Evolutionary conservation across 1,140 invertebrate genomes (phyloP).

Genomic region (Condylostylus longicornis): DNA sequence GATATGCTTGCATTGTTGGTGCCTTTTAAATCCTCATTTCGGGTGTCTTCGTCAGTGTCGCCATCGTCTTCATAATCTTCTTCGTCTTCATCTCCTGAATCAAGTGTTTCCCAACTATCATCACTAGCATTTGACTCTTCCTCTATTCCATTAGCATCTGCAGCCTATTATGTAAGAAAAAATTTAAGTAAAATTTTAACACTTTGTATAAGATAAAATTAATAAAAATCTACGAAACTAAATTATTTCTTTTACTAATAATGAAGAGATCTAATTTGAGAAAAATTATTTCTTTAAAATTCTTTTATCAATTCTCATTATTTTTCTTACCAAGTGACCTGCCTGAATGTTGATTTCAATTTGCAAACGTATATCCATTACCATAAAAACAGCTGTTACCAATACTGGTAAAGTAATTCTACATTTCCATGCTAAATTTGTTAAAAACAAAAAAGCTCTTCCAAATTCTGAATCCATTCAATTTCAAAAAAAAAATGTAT

Average conservation of each 20-base stretch:
- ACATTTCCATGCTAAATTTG: slow-evolving; percentile 36
- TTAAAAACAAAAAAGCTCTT: slow-evolving; percentile 34
- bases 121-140: neutral
- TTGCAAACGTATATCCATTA: slow-evolving; percentile 36
- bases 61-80: no score
- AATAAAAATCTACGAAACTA: no score
- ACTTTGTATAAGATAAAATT: no score
- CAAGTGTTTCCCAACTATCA: neutral
- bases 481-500: neutral
- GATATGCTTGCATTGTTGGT: neutral
- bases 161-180: no score
- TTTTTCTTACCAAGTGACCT: slow-evolving; percentile 21
- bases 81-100: neutral
- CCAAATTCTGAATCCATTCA: slow-evolving; percentile 26
- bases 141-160: no score
- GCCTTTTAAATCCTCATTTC: no score
- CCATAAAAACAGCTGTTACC: slow-evolving; percentile 34
- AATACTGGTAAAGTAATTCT: slow-evolving; percentile 34
- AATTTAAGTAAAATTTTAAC: no score
- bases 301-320: no score
- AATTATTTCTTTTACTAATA: no score
- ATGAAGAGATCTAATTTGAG: no score
- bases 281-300: no score
- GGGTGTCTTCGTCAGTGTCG: no score
- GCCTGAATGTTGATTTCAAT: slow-evolving; percentile 37